These are phyloP conservation scores for Polypedilum vanderplanki DNA, from an alignment of 1,140 invertebrate genomes.

Conservation along the genomic window DNA sequence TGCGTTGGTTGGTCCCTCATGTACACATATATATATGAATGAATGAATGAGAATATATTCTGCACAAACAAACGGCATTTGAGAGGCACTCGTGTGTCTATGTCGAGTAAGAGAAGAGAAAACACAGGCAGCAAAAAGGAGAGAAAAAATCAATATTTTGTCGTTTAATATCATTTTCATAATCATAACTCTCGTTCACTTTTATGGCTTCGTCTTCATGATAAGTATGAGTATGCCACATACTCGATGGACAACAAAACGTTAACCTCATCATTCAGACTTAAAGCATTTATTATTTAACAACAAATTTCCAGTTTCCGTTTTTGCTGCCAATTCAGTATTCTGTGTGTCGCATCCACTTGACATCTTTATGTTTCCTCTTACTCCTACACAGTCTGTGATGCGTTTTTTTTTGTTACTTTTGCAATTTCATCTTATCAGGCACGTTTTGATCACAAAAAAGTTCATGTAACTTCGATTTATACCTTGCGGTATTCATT, in stretches of 20 bases:
- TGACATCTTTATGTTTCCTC: constrained; percentile 10
- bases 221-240: neutral
- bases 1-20: neutral
- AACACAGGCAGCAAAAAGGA: neutral
- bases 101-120: neutral
- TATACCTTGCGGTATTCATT: no score
- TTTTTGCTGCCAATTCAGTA: neutral
- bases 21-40: no score
- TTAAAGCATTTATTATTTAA: constrained; percentile 15
- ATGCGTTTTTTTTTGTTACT: neutral
- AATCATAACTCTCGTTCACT: constrained; percentile 23
- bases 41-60: neutral
- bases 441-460: no score
- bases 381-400: neutral
- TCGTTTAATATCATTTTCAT: constrained; percentile 25
- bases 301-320: constrained; percentile 16
- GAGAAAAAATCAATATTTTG: neutral
- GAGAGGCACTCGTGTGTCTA: neutral
- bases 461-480: no score
- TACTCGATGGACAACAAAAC: constrained; percentile 11
- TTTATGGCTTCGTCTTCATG: neutral
- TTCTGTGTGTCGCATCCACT: neutral
- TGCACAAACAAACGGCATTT: neutral
- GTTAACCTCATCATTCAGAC: constrained; percentile 16
- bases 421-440: no score